Evolutionary conservation across 2,113 vertebrate genomes (phyloP).

Genomic region (Eulemur macaco): DNA sequence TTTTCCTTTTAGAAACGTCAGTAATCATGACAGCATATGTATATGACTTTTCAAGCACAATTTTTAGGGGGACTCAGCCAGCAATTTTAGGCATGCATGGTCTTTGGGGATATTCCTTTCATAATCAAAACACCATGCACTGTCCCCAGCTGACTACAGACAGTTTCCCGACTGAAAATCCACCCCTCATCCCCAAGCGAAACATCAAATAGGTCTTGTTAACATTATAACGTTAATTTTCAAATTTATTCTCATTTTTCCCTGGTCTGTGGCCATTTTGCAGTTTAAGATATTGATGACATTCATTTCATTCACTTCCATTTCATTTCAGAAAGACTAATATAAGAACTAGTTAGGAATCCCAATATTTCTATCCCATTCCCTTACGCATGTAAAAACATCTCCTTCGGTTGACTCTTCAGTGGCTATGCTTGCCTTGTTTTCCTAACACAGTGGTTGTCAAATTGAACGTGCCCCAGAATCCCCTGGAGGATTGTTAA

Average conservation of each 20-base stretch:
- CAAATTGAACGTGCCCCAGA: neutral
- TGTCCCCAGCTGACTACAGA: neutral
- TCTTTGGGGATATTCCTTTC: neutral
- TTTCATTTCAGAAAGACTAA: slow-evolving; percentile 14
- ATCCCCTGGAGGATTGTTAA: neutral
- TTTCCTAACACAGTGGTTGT: neutral
- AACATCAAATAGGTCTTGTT: slow-evolving; percentile 3
- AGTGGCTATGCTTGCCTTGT: neutral
- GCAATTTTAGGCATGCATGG: neutral
- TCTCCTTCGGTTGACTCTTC: neutral
- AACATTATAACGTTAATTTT: neutral
- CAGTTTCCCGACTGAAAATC: neutral
- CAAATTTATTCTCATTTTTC: neutral
- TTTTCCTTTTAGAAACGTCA: slow-evolving; percentile 39
- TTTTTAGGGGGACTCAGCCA: neutral
- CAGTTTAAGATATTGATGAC: neutral
- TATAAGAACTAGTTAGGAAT: neutral
- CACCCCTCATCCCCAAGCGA: neutral
- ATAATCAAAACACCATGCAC: neutral
- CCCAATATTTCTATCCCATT: neutral
- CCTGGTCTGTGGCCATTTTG: neutral
- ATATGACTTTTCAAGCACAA: neutral
- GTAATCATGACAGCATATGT: neutral
- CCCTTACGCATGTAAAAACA: neutral
- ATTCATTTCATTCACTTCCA: neutral